A percentile compares a stretch with the other conserved stretches of the same genome.
phyloP scores from a whole-genome alignment of 1,140 invertebrate genomes.

The Metaphire vulgaris region DNA sequence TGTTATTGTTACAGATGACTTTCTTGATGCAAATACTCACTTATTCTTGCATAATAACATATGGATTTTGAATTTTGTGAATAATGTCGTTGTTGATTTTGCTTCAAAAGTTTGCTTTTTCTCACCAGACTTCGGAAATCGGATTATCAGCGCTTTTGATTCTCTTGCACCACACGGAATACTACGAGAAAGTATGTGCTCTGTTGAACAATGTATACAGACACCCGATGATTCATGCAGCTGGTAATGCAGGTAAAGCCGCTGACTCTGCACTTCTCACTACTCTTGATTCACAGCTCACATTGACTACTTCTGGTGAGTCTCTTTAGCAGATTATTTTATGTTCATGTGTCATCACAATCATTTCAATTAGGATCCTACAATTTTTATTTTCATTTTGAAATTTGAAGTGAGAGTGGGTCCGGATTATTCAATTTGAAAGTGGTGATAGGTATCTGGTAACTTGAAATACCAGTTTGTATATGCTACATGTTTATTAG shows the following conservation, averaged over 20 bases:
- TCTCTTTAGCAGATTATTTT: slow-evolving; percentile 3
- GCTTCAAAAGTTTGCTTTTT: slow-evolving; percentile 7
- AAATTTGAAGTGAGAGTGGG: too few relatives aligned
- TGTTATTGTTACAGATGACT: too few relatives aligned
- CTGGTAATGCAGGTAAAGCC: slow-evolving; percentile 29
- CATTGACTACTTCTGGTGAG: slow-evolving; percentile 40
- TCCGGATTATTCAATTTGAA: too few relatives aligned
- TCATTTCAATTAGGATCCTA: slow-evolving; percentile 14
- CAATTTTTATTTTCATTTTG: too few relatives aligned
- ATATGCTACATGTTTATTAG: too few relatives aligned
- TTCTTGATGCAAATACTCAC: too few relatives aligned
- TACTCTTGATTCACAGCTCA: slow-evolving; percentile 34
- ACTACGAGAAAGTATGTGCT: slow-evolving; percentile 38
- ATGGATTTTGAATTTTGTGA: too few relatives aligned
- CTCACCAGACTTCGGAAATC: slow-evolving; percentile 38
- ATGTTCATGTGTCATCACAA: slow-evolving; percentile 28
- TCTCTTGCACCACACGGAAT: slow-evolving; percentile 44
- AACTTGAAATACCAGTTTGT: too few relatives aligned
- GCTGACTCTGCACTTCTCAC: slow-evolving; percentile 34
- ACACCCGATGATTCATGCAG: slow-evolving; percentile 39
- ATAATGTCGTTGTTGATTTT: too few relatives aligned
- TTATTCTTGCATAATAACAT: too few relatives aligned
- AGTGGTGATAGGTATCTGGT: too few relatives aligned
- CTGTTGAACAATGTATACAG: slow-evolving; percentile 42
- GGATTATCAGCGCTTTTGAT: slow-evolving; percentile 42